Conservation (phyloP, 2,797 vertebrate genomes). For the Sternotherus odoratus region DNA sequence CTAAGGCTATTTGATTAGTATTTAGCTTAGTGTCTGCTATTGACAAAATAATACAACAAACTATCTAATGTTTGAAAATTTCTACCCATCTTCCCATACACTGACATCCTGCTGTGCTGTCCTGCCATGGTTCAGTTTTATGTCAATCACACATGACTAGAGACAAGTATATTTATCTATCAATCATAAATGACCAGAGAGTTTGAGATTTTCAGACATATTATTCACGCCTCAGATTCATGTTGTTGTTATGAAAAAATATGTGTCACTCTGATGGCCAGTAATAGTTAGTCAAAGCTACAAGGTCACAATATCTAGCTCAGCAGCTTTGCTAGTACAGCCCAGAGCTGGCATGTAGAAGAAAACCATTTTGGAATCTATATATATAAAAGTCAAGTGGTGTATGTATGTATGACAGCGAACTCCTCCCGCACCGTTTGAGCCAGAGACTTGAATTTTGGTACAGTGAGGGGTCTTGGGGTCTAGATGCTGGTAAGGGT, state of each 20-base stretch:
- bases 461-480: too few relatives aligned
- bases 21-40: background rate
- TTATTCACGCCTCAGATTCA: conserved; percentile 6
- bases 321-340: background rate
- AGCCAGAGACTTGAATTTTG: too few relatives aligned
- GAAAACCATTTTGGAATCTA: background rate
- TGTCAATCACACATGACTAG: background rate
- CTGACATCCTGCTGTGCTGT: background rate
- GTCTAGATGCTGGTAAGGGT: too few relatives aligned
- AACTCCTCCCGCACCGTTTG: too few relatives aligned
- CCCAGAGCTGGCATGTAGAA: background rate
- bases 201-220: background rate
- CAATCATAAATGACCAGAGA: conserved; percentile 32
- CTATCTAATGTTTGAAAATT: conserved; percentile 26
- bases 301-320: background rate
- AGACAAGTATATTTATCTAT: conserved; percentile 46
- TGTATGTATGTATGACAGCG: too few relatives aligned
- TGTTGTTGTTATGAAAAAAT: conserved; percentile 11
- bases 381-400: too few relatives aligned
- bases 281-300: background rate
- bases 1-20: background rate
- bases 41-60: background rate
- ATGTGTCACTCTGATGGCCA: background rate
- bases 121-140: conserved; percentile 11
- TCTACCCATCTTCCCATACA: conserved; percentile 3